A percentile compares a stretch with the other conserved stretches of the same genome.
Evolutionary conservation across 2,113 vertebrate species (phyloP).

Genomic region (Amia ocellicauda): DNA sequence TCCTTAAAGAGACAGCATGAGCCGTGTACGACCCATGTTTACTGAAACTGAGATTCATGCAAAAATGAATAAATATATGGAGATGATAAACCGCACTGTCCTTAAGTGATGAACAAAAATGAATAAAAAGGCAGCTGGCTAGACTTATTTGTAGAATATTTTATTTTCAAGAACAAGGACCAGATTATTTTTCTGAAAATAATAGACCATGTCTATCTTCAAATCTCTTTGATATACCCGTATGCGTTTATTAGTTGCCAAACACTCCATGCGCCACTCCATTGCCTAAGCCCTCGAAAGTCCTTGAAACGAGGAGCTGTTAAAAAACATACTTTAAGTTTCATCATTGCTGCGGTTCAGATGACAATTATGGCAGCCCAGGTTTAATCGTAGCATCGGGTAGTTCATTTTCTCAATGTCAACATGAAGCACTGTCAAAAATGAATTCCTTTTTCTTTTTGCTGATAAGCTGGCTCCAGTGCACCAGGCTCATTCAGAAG

Average conservation of each 20-base stretch:
- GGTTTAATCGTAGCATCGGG: slow-evolving; percentile 83
- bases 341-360: slow-evolving; percentile 67
- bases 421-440: slow-evolving; percentile 82
- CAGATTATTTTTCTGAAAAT: slow-evolving; percentile 17
- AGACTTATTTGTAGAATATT: slow-evolving; percentile 13
- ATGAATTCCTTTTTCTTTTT: slow-evolving; percentile 73
- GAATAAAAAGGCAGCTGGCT: not conserved
- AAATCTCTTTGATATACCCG: slow-evolving; percentile 13
- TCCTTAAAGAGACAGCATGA: not conserved
- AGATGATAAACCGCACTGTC: not conserved
- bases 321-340: slow-evolving; percentile 63
- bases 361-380: slow-evolving; percentile 76
- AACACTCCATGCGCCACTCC: slow-evolving; percentile 32
- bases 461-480: slow-evolving; percentile 85
- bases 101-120: not conserved
- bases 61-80: too few species aligned
- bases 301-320: slow-evolving; percentile 46
- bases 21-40: too few species aligned
- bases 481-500: slow-evolving; percentile 73
- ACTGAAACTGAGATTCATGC: too few species aligned
- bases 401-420: slow-evolving; percentile 90
- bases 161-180: slow-evolving; percentile 14
- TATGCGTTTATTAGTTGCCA: slow-evolving; percentile 20
- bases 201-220: slow-evolving; percentile 19
- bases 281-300: slow-evolving; percentile 32